Base-by-base conservation (phyloP, 2,888 invertebrate species). In the Protophormia terraenovae region DNA sequence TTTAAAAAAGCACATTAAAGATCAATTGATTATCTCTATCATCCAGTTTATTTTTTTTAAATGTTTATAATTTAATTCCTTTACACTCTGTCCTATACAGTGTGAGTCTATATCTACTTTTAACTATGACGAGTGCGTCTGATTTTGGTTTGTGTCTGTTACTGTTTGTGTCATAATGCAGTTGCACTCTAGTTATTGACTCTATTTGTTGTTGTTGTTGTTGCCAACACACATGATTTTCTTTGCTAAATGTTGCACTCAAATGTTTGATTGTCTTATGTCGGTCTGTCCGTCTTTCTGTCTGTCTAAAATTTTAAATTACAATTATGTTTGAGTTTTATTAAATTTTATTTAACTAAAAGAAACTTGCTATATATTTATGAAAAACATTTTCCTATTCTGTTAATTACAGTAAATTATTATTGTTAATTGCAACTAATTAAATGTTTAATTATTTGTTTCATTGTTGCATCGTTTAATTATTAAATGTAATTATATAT, bases 361-460 rank as follows among this genome's bases (percentile, higher is more conserved):
- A 3, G 5, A 41, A 5, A 47, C 2, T 35, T 35, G 8, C 35
- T 35, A 35, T 35, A 35, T 4, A 6, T 35, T 35, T 47, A 47
- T 47, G 19, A 47, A 47, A 47, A 12, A 41, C 32, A 41, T 47
- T 41, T 53, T 76, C 19, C 32, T 32, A 55, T 67, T 62, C 29
- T 60, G 41, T 75, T 78, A 83, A 79, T 83, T 75, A 79, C 22
- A 75, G 73, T 45, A 47, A 83, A 84, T 75, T 60, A 45, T n/a
- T 67, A 47, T 76, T 47, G 76, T 80, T 84, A 76, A 80, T 84
- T 84, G 75, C 35, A 58, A 55, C 76, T 67, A 76, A 84, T 76
- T 84, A 80, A 72, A 84, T 67, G 50, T 83, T 35, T 47, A 47
- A 45, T 47, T 60, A 19, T 32, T 32, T 22, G 14, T 41, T 76